Evolutionary conservation across 2,797 vertebrate genomes (phyloP).

Genomic region (Erpetoichthys calabaricus): DNA sequence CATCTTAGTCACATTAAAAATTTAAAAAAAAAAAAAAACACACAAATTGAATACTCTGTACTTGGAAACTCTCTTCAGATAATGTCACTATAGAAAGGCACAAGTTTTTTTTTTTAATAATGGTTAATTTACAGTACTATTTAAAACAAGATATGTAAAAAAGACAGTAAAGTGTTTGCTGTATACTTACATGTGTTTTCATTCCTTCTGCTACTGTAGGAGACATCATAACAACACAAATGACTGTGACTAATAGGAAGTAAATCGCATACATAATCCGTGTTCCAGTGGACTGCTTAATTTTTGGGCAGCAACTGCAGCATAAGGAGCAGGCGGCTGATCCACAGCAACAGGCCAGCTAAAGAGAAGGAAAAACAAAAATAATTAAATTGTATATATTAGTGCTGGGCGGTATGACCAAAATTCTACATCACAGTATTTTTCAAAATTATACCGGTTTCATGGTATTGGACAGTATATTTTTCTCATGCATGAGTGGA

Average conservation of each 20-base stretch:
- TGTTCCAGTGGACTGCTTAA: constrained; percentile 90
- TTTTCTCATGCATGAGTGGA: too few species aligned
- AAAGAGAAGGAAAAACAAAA: constrained; percentile 8
- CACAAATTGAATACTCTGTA: constrained; percentile 6
- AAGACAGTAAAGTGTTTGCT: too few species aligned
- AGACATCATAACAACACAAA: constrained; percentile 91
- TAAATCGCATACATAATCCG: constrained; percentile 87
- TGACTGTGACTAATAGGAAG: constrained; percentile 74
- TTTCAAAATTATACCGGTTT: too few species aligned
- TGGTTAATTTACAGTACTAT: not conserved
- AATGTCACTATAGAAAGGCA: not conserved
- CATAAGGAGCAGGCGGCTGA: constrained; percentile 76
- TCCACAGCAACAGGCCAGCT: constrained; percentile 95
- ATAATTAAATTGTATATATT: too few species aligned
- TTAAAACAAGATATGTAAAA: too few species aligned
- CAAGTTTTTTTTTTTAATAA: too few species aligned
- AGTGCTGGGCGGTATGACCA: too few species aligned
- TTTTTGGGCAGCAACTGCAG: constrained; percentile 83
- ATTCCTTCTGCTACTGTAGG: constrained; percentile 61
- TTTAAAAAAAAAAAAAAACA: too few species aligned
- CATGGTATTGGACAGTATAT: too few species aligned
- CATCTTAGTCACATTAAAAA: too few species aligned
- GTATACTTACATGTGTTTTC: constrained; percentile 47
- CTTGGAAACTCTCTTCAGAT: constrained; percentile 4
- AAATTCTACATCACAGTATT: too few species aligned